Conservation (phyloP, 2,888 invertebrate species). For the Pyrrhosoma nymphula region DNA sequence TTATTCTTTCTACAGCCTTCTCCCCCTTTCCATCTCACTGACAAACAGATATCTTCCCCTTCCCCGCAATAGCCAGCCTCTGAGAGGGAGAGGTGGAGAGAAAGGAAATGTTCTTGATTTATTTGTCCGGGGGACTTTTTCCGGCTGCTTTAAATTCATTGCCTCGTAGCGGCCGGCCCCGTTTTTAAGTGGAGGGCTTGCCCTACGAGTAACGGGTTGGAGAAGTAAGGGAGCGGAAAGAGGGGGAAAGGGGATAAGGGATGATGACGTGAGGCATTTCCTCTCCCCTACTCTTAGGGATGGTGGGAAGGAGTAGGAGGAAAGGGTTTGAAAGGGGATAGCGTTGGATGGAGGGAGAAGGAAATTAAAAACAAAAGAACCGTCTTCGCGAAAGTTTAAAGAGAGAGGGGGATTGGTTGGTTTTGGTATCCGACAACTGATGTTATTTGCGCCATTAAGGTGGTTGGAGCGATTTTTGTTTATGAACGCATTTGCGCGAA, state of each 20-base stretch:
- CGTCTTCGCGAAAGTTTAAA: neutral
- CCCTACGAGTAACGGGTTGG: neutral
- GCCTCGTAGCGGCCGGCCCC: neutral
- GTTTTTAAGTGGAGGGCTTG: neutral
- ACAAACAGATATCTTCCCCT: neutral
- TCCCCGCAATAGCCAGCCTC: neutral
- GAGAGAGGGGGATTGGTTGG: neutral
- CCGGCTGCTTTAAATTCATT: slow-evolving; percentile 35
- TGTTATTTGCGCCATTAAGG: no score
- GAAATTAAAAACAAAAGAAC: neutral
- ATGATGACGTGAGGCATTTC: neutral
- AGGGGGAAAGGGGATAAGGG: neutral
- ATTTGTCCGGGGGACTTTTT: neutral
- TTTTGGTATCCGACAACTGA: no score
- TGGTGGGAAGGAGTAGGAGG: no score
- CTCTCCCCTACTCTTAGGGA: neutral
- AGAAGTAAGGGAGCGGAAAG: no score
- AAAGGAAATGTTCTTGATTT: neutral
- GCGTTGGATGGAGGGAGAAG: neutral
- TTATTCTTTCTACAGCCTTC: no score
- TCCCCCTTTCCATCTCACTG: neutral
- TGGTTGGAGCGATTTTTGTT: no score
- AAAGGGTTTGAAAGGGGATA: no score
- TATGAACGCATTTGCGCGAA: no score
- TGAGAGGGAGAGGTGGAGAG: neutral